Conservation (phyloP, 2,888 invertebrate species). For the Clostera curtula region DNA sequence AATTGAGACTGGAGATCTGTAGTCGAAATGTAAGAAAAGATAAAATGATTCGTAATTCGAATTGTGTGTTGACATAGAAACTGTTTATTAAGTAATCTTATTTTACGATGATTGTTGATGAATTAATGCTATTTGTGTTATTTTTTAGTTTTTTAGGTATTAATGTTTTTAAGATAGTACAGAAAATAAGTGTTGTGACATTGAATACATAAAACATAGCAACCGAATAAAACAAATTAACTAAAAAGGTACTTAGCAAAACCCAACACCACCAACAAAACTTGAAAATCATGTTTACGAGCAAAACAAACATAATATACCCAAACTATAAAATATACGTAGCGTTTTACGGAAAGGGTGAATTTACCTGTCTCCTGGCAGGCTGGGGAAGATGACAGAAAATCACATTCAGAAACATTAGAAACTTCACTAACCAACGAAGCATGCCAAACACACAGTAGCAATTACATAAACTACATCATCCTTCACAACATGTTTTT, state of each 20-base stretch:
- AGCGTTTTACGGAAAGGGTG: slow-evolving; percentile 28
- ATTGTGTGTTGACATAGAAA: no score
- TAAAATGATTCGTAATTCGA: no score
- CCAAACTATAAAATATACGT: slow-evolving; percentile 15
- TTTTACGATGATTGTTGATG: no score
- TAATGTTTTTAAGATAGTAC: not conserved
- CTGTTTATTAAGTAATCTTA: no score
- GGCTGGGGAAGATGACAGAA: slow-evolving; percentile 74
- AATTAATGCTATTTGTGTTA: no score
- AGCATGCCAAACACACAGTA: slow-evolving; percentile 51
- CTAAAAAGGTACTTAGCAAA: slow-evolving; percentile 13
- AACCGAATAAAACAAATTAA: slow-evolving; percentile 1
- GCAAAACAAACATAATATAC: slow-evolving; percentile 10
- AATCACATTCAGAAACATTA: slow-evolving; percentile 74
- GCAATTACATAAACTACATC: slow-evolving; percentile 37
- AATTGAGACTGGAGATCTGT: no score
- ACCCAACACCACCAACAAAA: slow-evolving; percentile 19
- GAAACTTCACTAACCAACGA: slow-evolving; percentile 56
- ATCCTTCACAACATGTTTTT: slow-evolving; percentile 31
- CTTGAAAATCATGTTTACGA: slow-evolving; percentile 13
- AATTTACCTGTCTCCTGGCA: slow-evolving; percentile 75
- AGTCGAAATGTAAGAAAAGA: no score
- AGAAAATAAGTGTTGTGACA: not conserved
- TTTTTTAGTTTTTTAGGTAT: no score
- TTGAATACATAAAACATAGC: not conserved